These are phyloP conservation scores for Neoaliturus tenellus DNA, from an alignment of 2,888 invertebrate species.

Conservation along the genomic window DNA sequence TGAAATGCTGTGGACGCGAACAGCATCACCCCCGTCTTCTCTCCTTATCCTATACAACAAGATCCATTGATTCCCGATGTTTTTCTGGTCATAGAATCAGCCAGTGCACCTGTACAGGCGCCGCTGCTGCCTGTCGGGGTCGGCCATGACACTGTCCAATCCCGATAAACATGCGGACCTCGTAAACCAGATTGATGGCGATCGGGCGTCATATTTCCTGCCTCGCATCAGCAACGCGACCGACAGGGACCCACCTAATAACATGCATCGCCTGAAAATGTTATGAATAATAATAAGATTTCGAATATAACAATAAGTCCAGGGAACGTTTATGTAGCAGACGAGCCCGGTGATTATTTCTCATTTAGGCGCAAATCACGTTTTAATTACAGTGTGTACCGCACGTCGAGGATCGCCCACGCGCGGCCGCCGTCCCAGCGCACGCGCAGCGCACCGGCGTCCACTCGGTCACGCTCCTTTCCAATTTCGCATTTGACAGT, in stretches of 20 bases:
- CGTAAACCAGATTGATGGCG: background rate
- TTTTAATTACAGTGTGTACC: conserved; percentile 49
- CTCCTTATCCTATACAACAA: too few species aligned
- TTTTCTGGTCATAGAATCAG: too few species aligned
- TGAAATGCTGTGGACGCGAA: too few species aligned
- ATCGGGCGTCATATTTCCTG: background rate
- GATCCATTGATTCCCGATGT: too few species aligned
- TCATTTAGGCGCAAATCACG: conserved; percentile 53
- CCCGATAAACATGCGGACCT: background rate
- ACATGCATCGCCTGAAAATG: conserved; percentile 17
- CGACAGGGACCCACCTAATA: background rate
- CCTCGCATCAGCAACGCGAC: background rate
- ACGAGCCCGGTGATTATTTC: conserved; percentile 43
- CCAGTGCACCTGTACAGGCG: too few species aligned
- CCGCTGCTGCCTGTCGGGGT: too few species aligned
- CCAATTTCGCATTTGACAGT: conserved; percentile 40
- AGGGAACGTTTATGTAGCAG: conserved; percentile 1
- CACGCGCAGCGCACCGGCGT: background rate
- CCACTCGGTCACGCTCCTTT: conserved; percentile 14
- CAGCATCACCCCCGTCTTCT: too few species aligned
- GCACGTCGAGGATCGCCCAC: conserved; percentile 33
- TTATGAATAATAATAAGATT: conserved; percentile 41
- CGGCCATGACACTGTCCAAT: background rate
- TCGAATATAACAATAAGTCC: conserved; percentile 18
- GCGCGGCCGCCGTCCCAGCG: background rate